A percentile compares a stretch with the other conserved stretches of the same genome.
These are phyloP conservation scores for Poecilia velifera DNA, from an alignment of 2,797 vertebrate species.

Conservation along the genomic window DNA sequence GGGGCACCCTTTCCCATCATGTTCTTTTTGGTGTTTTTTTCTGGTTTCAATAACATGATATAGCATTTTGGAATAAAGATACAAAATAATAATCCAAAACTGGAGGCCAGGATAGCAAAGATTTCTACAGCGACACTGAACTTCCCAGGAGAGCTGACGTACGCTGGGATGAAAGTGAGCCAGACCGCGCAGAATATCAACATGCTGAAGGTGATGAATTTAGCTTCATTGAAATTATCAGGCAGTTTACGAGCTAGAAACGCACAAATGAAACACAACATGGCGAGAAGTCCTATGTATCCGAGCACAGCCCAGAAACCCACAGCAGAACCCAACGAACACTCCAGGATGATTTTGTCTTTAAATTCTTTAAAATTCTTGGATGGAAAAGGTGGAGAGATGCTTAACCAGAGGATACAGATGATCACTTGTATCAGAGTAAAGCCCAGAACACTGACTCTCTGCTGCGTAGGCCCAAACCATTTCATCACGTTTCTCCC, in stretches of 20 bases:
- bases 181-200: slow-evolving; percentile 80
- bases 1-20: slow-evolving; percentile 68
- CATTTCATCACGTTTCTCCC: slow-evolving; percentile 78
- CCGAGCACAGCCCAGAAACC: slow-evolving; percentile 76
- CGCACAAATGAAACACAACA: slow-evolving; percentile 74
- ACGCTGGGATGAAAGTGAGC: slow-evolving; percentile 80
- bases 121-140: slow-evolving; percentile 80
- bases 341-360: slow-evolving; percentile 77
- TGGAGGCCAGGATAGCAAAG: slow-evolving; percentile 80
- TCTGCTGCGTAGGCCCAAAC: slow-evolving; percentile 80
- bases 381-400: slow-evolving; percentile 71
- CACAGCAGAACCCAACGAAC: slow-evolving; percentile 64
- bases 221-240: slow-evolving; percentile 80
- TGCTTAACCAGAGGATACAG: slow-evolving; percentile 74
- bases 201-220: slow-evolving; percentile 81
- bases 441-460: slow-evolving; percentile 71
- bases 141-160: slow-evolving; percentile 80
- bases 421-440: slow-evolving; percentile 76
- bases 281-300: slow-evolving; percentile 74
- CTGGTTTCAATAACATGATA: slow-evolving; percentile 73
- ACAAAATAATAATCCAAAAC: slow-evolving; percentile 76
- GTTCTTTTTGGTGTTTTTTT: slow-evolving; percentile 75
- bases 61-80: slow-evolving; percentile 80
- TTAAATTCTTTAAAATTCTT: slow-evolving; percentile 67
- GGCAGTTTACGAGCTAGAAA: slow-evolving; percentile 77